Percentiles rank a stretch among this genome's conserved stretches.
Conservation (phyloP, 1,140 invertebrate species). For the Ditylenchus dipsaci region DNA sequence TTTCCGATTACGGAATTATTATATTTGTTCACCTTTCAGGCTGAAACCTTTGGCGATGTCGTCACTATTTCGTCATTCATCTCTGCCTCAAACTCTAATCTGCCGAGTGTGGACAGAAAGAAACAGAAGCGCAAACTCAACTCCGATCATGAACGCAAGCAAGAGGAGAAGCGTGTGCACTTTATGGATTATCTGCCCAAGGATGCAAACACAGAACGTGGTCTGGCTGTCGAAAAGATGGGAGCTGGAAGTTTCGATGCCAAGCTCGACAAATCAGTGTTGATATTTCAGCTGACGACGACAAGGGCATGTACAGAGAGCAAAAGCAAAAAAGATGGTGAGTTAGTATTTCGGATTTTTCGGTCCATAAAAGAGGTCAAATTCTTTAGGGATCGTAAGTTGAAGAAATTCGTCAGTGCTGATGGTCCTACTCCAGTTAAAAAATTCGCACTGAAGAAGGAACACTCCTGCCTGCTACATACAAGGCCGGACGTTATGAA, state of each 20-base stretch:
- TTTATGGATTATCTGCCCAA: conserved; percentile 79
- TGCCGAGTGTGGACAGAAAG: background rate
- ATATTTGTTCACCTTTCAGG: too few species aligned
- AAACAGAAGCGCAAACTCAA: background rate
- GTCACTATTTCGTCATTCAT: conserved; percentile 50
- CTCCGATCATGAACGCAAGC: conserved; percentile 12
- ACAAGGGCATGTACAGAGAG: conserved; percentile 65
- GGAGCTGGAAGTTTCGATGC: conserved; percentile 53
- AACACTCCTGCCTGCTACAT: conserved; percentile 83
- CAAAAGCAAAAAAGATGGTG: conserved; percentile 68
- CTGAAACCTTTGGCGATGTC: conserved; percentile 59
- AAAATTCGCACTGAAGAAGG: conserved; percentile 92
- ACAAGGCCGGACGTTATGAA: conserved; percentile 78
- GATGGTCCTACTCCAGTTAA: conserved; percentile 61
- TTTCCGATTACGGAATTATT: too few species aligned
- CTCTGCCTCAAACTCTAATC: background rate
- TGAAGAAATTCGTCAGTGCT: conserved; percentile 80
- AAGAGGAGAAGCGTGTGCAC: conserved; percentile 68
- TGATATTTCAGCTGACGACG: conserved; percentile 75
- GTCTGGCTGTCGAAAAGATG: conserved; percentile 26
- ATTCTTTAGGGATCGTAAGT: conserved; percentile 72
- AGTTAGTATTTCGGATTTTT: conserved; percentile 11
- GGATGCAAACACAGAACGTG: conserved; percentile 75
- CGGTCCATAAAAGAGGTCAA: background rate
- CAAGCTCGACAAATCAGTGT: conserved; percentile 72